These are phyloP conservation scores for Platygyra sinensis DNA, from an alignment of 64 coral and sea anemone genomes.

Conservation along the genomic window DNA sequence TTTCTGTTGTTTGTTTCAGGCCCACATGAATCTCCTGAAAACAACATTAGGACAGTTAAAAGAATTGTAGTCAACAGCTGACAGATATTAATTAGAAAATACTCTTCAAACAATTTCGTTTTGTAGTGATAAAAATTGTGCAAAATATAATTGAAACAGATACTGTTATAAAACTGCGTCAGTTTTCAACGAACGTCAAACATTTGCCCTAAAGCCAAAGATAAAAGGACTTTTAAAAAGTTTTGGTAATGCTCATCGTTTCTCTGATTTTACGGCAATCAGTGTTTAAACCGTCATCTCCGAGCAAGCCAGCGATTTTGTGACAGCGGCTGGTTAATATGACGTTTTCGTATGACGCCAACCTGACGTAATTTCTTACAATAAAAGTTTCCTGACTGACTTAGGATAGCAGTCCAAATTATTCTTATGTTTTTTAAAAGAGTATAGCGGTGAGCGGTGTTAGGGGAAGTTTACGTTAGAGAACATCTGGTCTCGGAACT, in stretches of 20 bases:
- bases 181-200: conserved; percentile 9
- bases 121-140: neutral
- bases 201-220: neutral
- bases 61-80: conserved; percentile 52
- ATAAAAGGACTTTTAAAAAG: too few relatives aligned
- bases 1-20: conserved; percentile 38
- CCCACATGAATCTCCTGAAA: conserved; percentile 67
- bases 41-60: conserved; percentile 72
- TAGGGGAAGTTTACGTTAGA: too few relatives aligned
- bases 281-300: too few relatives aligned
- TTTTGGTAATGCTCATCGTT: neutral
- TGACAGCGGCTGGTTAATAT: too few relatives aligned
- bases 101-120: neutral
- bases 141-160: neutral
- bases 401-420: too few relatives aligned
- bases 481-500: too few relatives aligned
- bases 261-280: neutral
- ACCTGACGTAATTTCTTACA: too few relatives aligned
- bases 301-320: too few relatives aligned
- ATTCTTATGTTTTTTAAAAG: too few relatives aligned
- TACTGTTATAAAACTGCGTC: neutral
- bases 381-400: too few relatives aligned
- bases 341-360: too few relatives aligned
- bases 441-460: too few relatives aligned
- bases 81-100: neutral